Evolutionary conservation across 2,888 invertebrate species (phyloP), one percentile per base, ranked within the genome.

Genomic region (Epirrhoe tristata): DNA sequence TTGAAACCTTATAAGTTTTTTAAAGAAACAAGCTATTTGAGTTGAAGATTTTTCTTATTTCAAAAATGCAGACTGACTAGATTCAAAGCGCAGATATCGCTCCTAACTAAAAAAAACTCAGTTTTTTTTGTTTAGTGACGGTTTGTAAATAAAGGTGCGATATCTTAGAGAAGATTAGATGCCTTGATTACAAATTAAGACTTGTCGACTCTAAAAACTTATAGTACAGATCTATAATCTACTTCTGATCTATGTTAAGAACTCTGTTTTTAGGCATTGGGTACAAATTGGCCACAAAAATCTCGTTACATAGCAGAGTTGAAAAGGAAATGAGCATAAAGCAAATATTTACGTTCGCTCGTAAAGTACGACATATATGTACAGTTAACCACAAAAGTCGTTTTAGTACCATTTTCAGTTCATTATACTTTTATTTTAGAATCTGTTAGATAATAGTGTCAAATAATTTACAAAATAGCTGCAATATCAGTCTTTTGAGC

Each of bases 301-400:
- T 8, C 14, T 50, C 61, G 66, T 66, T 52, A 67, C 58, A 0
- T 51, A 63, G 58, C 66, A 59, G 56, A 56, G 52, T 66, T 53
- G 36, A 56, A 65, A 69, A 69, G 57, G 56, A 67, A 69, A 72
- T 67, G 62, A 68, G 48, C 54, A 39, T 51, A 54, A 69, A 63
- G 48, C 34, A 65, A 63, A 58, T 58, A 51, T 57, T 64, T 54
- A 57, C 59, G 46, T 68, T 76, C 72, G 75, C 72, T 73, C 60
- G 51, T 68, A 79, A 79, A 77, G 77, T 78, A 77, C 73, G 60
- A 63, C 54, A 60, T 53, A 8, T 52, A 34, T 16, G 54, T 17
- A 53, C 67, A 73, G 70, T 73, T 75, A 73, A 12, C 12, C 39
- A 12, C 39, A 43, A 43, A 12, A 24, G 24, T 24, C 24, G 3